These are phyloP conservation scores for Pteronura brasiliensis DNA, from an alignment of 2,113 vertebrate species.

Conservation along the genomic window DNA sequence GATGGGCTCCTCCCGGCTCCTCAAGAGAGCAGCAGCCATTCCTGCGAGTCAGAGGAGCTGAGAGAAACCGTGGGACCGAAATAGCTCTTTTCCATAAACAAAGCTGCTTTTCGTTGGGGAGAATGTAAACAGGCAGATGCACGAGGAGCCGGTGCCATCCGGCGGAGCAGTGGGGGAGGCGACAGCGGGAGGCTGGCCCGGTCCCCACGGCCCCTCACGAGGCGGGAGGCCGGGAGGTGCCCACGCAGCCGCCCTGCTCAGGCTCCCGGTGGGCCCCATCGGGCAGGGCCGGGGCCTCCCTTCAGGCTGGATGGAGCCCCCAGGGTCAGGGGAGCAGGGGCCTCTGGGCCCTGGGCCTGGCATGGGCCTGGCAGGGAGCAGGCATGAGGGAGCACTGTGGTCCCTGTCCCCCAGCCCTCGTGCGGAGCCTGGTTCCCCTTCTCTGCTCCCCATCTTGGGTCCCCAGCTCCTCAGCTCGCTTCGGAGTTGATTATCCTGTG, in stretches of 20 bases:
- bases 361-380: rapidly evolving
- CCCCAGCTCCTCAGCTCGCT: neutral
- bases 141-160: conserved; percentile 80
- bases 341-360: neutral
- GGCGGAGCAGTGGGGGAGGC: conserved; percentile 65
- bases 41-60: conserved; percentile 77
- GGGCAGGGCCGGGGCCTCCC: neutral
- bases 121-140: conserved; percentile 85
- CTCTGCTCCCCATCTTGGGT: neutral
- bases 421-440: neutral
- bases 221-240: neutral
- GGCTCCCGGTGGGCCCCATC: rapidly evolving
- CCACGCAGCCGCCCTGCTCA: rapidly evolving
- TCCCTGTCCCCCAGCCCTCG: neutral
- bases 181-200: conserved; percentile 20
- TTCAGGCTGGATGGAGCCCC: no score
- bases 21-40: conserved; percentile 75
- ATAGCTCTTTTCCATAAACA: conserved; percentile 89
- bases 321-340: neutral
- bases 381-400: neutral
- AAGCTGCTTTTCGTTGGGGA: conserved; percentile 84
- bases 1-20: conserved; percentile 59
- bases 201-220: neutral
- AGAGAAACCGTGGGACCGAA: conserved; percentile 82
- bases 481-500: neutral